Evolutionary conservation across 2,888 invertebrate genomes (phyloP), one percentile per base, ranked within the genome.

Genomic region (Strigamia transsilvanica): DNA sequence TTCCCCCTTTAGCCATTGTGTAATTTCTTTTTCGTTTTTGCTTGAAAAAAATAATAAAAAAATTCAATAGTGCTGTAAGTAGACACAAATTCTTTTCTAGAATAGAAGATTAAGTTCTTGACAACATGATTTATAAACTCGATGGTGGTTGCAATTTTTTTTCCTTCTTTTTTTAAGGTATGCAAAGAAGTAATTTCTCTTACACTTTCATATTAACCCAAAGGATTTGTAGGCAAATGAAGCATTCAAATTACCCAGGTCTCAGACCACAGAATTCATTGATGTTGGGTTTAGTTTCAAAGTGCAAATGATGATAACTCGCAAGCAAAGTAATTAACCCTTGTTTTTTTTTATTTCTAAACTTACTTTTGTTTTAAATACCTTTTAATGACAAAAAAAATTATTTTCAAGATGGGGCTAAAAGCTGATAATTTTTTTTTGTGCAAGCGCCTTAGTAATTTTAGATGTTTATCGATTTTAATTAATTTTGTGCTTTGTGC

Each of bases 211-310:
- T 73, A 73, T 73, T 73, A 73, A n/a, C 73, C 73, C 73, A 73
- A 12, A 73, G 73, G 73, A 73, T 73, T 73, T 73, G 32, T 32
- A 73, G 32, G 32, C 73, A 73, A 73, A 73, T 73, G 73, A 73
- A 73, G 73, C 73, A 73, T 73, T n/a, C 61, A 73, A 73, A 73
- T 73, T 73, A 27, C 73, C 73, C 32, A 27, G 5, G 27, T 73
- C n/a, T 73, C 73, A 73, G 32, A 73, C 73, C 73, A 73, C 73
- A 73, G n/a, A 73, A 73, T 73, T 73, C 73, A 73, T 73, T 18
- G 18, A 18, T 66, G 61, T 61, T 61, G 21, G 66, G 66, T 23
- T 73, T 32, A 32, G 27, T 73, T 73, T 10, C 73, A 13, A 9
- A 73, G 27, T 56, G 56, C 73, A 73, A 73, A 73, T 73, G 73